phyloP scores from a whole-genome alignment of 2,113 vertebrate genomes.

The Plecotus auritus region DNA sequence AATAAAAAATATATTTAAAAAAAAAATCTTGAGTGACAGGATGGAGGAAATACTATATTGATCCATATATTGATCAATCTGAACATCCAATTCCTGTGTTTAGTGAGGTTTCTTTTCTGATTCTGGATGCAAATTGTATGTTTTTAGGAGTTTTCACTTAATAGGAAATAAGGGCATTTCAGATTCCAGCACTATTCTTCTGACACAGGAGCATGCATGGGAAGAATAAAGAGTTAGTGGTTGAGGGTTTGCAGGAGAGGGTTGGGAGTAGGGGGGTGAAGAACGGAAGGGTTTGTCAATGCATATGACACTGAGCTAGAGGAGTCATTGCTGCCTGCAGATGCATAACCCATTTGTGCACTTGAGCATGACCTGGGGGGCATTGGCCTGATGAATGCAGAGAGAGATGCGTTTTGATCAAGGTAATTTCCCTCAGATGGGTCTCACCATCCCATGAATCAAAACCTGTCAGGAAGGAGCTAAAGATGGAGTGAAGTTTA shows the following conservation, averaged over 20 bases:
- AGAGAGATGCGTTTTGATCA: constrained; percentile 87
- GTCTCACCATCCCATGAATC: constrained; percentile 91
- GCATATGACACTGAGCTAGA: constrained; percentile 51
- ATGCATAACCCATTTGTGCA: constrained; percentile 68
- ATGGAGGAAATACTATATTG: neutral
- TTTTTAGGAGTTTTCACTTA: constrained; percentile 48
- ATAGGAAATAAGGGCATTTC: neutral
- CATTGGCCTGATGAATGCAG: constrained; percentile 86
- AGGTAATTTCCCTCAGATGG: constrained; percentile 90
- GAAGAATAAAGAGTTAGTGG: constrained; percentile 23
- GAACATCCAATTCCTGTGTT: neutral
- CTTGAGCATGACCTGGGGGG: constrained; percentile 71
- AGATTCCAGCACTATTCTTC: neutral
- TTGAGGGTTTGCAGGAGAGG: neutral
- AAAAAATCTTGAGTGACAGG: neutral
- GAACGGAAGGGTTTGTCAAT: constrained; percentile 61
- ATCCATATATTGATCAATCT: neutral
- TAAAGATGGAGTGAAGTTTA: constrained; percentile 88
- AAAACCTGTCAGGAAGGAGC: constrained; percentile 90
- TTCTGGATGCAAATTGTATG: neutral
- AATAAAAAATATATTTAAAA: too few species aligned
- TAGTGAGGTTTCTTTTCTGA: neutral
- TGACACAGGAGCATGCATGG: neutral
- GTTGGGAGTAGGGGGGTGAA: neutral
- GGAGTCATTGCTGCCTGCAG: constrained; percentile 65